A percentile compares a stretch with the other conserved stretches of the same genome.
These are phyloP conservation scores for Castor canadensis DNA, from an alignment of 2,113 vertebrate species.

Conservation along the genomic window DNA sequence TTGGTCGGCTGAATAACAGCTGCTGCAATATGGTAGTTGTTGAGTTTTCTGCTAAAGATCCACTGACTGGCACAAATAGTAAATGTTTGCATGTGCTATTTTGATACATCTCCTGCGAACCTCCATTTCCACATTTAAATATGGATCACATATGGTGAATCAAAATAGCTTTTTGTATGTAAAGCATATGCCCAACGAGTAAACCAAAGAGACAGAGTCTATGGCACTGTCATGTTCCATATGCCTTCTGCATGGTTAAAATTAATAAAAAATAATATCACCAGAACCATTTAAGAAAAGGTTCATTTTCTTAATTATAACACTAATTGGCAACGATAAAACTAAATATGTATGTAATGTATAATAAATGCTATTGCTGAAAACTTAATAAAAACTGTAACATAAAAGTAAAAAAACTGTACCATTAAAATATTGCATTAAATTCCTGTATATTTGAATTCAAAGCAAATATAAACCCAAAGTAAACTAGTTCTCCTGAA, in stretches of 20 bases:
- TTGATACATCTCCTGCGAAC: slow-evolving; percentile 77
- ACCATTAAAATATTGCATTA: background rate
- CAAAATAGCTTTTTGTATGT: slow-evolving; percentile 78
- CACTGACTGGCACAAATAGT: slow-evolving; percentile 69
- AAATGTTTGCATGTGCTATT: slow-evolving; percentile 78
- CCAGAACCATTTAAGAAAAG: slow-evolving; percentile 25
- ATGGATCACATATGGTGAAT: slow-evolving; percentile 72
- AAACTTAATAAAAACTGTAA: background rate
- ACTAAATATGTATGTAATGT: background rate
- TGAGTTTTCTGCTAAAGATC: slow-evolving; percentile 62
- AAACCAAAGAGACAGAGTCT: slow-evolving; percentile 69
- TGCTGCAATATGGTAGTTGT: slow-evolving; percentile 40
- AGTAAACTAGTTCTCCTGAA: background rate
- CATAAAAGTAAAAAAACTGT: background rate
- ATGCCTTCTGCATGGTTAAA: slow-evolving; percentile 32
- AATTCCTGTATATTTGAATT: background rate
- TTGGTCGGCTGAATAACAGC: slow-evolving; percentile 68
- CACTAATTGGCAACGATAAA: background rate
- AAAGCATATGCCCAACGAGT: slow-evolving; percentile 72
- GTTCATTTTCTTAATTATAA: background rate
- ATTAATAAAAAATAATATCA: slow-evolving; percentile 58
- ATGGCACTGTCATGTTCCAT: slow-evolving; percentile 52
- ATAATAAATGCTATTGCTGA: background rate
- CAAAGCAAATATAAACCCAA: background rate
- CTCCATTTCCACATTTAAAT: slow-evolving; percentile 73